Conservation (phyloP, 2,113 vertebrate genomes). For the Bubo scandiacus region DNA sequence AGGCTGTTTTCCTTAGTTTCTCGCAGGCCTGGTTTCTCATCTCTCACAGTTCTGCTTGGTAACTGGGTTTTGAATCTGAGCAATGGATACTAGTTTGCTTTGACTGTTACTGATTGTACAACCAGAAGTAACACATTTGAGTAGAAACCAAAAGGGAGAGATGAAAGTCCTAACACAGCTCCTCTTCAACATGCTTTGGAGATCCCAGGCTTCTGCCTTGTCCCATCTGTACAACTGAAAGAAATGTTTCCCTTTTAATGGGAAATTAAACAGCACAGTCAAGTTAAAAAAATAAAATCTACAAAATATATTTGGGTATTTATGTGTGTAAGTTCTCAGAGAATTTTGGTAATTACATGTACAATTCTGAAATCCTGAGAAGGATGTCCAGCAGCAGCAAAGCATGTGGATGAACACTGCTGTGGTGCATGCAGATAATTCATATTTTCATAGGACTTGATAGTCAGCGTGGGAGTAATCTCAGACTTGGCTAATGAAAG, state of each 20-base stretch:
- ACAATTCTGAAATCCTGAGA: not conserved
- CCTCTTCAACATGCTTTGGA: fast-evolving
- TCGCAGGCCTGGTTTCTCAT: no score
- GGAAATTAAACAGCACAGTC: not conserved
- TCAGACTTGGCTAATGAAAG: slow-evolving; percentile 38
- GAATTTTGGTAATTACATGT: not conserved
- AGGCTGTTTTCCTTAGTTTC: no score
- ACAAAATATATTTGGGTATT: not conserved
- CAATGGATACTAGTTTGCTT: not conserved
- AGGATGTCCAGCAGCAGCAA: not conserved
- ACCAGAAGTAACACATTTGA: not conserved
- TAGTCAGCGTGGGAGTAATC: slow-evolving; percentile 41
- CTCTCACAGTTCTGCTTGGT: not conserved
- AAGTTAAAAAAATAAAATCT: not conserved
- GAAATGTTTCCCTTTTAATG: not conserved
- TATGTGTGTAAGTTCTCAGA: not conserved
- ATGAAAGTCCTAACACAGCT: not conserved
- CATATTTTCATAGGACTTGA: slow-evolving; percentile 28
- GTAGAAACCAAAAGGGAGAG: not conserved
- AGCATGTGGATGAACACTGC: not conserved
- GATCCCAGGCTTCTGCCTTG: not conserved
- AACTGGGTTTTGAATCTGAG: not conserved
- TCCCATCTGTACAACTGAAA: not conserved
- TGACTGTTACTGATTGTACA: not conserved
- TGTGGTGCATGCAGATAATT: not conserved